A percentile compares a stretch with the other conserved stretches of the same genome.
These are phyloP conservation scores for Troglohyphantes excavatus DNA, from an alignment of 2,888 invertebrate genomes.

Conservation along the genomic window DNA sequence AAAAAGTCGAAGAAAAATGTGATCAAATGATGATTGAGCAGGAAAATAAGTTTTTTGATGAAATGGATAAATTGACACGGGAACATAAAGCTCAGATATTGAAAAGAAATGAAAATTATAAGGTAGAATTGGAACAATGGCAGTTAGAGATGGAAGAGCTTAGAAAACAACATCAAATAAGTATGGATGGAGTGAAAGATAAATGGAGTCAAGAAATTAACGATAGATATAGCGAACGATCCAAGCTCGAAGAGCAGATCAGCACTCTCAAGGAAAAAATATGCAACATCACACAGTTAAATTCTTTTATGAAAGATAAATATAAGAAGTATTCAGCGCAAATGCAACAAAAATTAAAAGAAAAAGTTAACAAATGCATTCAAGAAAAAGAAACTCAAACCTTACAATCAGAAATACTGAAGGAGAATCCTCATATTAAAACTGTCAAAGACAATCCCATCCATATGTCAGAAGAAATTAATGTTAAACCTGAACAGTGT, in stretches of 20 bases:
- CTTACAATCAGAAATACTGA: neutral
- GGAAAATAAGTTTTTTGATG: constrained; percentile 43
- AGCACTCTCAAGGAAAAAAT: neutral
- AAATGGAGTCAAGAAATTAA: constrained; percentile 5
- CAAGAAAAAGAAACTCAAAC: neutral
- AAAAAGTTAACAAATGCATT: neutral
- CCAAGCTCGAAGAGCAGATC: constrained; percentile 18
- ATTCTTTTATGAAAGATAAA: constrained; percentile 15
- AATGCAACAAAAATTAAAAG: neutral
- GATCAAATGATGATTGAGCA: constrained; percentile 54
- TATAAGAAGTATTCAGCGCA: neutral
- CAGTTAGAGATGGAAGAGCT: neutral
- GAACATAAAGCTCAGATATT: neutral
- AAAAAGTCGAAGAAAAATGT: constrained; percentile 55
- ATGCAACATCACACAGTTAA: neutral
- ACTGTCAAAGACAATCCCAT: neutral
- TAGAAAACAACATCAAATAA: neutral
- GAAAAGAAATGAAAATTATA: neutral
- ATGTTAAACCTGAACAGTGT: neutral
- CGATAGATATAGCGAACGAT: neutral
- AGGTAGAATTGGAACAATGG: neutral
- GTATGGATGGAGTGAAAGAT: neutral
- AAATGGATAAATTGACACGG: constrained; percentile 5
- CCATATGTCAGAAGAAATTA: neutral
- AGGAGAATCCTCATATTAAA: neutral